Evolutionary conservation across 2,888 invertebrate genomes (phyloP).

Genomic region (Hydriomena furcata): DNA sequence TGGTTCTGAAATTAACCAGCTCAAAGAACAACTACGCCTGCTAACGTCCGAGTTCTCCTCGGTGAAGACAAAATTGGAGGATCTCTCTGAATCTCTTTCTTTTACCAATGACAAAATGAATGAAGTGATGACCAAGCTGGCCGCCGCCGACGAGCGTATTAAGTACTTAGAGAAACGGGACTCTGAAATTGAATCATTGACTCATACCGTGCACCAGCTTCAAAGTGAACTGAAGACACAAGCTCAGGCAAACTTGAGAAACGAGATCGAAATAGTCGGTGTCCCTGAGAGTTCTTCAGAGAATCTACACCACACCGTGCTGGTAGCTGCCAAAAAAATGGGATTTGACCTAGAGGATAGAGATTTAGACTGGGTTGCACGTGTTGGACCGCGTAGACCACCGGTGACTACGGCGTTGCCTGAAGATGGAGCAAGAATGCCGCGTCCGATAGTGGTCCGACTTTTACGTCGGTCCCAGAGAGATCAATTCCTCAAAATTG

Average conservation of each 20-base stretch:
- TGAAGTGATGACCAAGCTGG: background rate
- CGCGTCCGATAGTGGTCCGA: slow-evolving; percentile 10
- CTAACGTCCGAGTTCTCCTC: slow-evolving; percentile 5
- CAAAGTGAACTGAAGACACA: slow-evolving; percentile 2
- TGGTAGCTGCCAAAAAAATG: slow-evolving; percentile 11
- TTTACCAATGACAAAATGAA: slow-evolving; percentile 6
- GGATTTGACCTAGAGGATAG: too few species aligned
- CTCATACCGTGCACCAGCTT: background rate
- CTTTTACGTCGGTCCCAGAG: slow-evolving; percentile 7
- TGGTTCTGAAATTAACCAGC: slow-evolving; percentile 1
- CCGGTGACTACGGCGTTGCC: slow-evolving; percentile 6
- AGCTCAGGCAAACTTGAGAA: slow-evolving; percentile 2
- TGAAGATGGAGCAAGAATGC: slow-evolving; percentile 12
- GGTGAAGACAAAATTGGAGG: slow-evolving; percentile 1
- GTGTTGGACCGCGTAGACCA: slow-evolving; percentile 9
- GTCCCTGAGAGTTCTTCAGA: slow-evolving; percentile 2
- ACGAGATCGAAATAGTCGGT: slow-evolving; percentile 14
- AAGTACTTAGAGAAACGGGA: slow-evolving; percentile 7
- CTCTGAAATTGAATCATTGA: background rate
- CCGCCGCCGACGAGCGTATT: slow-evolving; percentile 4
- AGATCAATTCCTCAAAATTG: background rate
- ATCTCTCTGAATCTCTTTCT: slow-evolving; percentile 1
- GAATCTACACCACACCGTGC: slow-evolving; percentile 6
- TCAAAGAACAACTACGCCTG: background rate
- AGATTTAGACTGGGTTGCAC: slow-evolving; percentile 13